Conservation (phyloP, 1,140 invertebrate genomes). For the Euglossa dilemma region DNA sequence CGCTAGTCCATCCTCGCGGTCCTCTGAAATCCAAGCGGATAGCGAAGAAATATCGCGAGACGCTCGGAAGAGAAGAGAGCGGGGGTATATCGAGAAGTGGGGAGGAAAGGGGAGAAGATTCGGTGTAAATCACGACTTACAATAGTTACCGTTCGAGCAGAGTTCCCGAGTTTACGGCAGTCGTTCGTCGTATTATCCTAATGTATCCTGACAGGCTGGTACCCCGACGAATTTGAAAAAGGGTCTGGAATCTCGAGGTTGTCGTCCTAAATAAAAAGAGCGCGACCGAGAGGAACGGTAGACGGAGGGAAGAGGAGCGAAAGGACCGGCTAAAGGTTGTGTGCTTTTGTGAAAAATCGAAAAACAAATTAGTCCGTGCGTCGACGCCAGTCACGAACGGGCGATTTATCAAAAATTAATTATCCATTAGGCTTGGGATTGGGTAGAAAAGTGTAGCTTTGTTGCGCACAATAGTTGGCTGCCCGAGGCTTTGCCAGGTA, state of each 20-base stretch:
- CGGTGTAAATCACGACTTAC: constrained; percentile 59
- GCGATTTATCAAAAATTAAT: constrained; percentile 81
- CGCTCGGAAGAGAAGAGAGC: neutral
- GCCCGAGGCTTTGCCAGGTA: constrained; percentile 66
- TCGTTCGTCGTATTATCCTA: constrained; percentile 69
- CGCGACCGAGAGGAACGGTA: neutral
- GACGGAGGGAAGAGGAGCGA: neutral
- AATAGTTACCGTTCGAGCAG: constrained; percentile 65
- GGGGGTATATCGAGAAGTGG: neutral
- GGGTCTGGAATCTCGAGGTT: constrained; percentile 55
- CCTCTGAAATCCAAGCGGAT: too few relatives aligned
- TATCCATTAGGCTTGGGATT: constrained; percentile 78
- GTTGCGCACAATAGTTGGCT: constrained; percentile 73
- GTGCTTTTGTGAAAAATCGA: constrained; percentile 75
- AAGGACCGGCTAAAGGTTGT: constrained; percentile 26
- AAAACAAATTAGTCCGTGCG: constrained; percentile 76
- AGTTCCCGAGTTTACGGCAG: constrained; percentile 62
- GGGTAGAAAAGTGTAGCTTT: constrained; percentile 80
- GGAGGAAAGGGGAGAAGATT: constrained; percentile 15
- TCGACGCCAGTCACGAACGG: constrained; percentile 74
- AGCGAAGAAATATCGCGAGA: neutral
- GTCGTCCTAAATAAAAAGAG: constrained; percentile 33
- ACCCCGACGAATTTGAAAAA: constrained; percentile 57
- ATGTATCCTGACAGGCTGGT: constrained; percentile 65
- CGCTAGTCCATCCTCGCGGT: too few relatives aligned